phyloP scores from a whole-genome alignment of 2,888 invertebrate genomes.

The Ormyrus rosae region DNA sequence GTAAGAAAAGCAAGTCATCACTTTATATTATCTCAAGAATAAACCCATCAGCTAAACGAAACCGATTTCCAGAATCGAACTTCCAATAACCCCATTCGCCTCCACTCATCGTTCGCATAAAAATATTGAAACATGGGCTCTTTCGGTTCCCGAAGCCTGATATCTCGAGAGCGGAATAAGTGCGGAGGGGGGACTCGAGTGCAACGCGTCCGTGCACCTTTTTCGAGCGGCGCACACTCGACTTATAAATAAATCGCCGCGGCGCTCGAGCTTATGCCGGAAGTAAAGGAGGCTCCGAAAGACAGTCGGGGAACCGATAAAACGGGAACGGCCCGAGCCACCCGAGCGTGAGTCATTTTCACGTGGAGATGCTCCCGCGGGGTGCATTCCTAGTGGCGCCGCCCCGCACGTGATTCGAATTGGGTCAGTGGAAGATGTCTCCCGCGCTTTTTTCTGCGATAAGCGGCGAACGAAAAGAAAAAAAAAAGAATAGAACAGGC shows the following conservation, averaged over 20 bases:
- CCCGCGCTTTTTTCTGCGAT: no score
- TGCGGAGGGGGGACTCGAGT: not conserved
- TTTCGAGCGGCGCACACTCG: not conserved
- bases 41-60: no score
- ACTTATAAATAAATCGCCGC: slow-evolving; percentile 43
- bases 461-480: not conserved
- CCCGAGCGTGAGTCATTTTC: slow-evolving; percentile 1
- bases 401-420: no score
- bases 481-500: slow-evolving; percentile 3
- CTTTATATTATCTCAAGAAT: no score
- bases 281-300: slow-evolving; percentile 16
- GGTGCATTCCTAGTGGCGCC: no score
- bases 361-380: not conserved
- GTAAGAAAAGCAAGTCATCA: no score
- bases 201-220: not conserved
- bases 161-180: not conserved
- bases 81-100: no score
- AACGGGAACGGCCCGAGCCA: not conserved
- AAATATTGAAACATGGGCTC: slow-evolving; percentile 14
- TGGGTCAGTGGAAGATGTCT: no score
- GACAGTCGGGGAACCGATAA: not conserved
- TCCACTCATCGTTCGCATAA: slow-evolving; percentile 19
- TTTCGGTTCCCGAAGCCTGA: not conserved
- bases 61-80: no score
- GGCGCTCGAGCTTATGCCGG: slow-evolving; percentile 13